Percentiles rank a stretch among this genome's conserved stretches.
Conservation (phyloP, 2,113 vertebrate genomes). For the Epinephelus cyanopodus region DNA sequence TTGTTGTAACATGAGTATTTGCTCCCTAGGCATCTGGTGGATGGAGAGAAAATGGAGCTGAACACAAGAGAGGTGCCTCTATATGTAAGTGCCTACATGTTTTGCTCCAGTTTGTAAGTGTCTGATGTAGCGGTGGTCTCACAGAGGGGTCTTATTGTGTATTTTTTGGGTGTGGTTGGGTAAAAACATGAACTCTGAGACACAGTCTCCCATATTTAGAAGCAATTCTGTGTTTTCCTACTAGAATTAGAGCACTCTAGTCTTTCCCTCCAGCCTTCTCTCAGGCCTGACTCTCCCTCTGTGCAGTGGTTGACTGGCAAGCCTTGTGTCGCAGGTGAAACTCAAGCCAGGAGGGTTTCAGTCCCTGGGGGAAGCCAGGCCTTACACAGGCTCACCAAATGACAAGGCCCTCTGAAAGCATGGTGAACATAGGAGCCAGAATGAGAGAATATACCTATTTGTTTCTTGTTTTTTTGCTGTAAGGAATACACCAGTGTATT, state of each 20-base stretch:
- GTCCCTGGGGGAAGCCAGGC: conserved; percentile 58
- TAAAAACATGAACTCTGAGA: background rate
- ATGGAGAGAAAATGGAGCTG: conserved; percentile 90
- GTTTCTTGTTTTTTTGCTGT: conserved; percentile 10
- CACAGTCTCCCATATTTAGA: background rate
- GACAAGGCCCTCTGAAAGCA: conserved; percentile 33
- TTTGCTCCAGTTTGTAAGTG: background rate
- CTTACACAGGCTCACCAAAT: conserved; percentile 40
- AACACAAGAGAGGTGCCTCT: conserved; percentile 89
- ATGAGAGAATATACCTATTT: conserved; percentile 16
- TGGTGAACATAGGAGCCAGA: background rate
- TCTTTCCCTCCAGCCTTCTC: background rate
- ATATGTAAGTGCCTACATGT: conserved; percentile 87
- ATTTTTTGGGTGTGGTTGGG: background rate
- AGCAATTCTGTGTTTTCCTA: background rate
- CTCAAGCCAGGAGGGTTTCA: conserved; percentile 61
- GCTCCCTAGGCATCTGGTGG: conserved; percentile 78
- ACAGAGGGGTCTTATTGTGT: background rate
- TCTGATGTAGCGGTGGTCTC: background rate
- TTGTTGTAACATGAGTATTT: conserved; percentile 49
- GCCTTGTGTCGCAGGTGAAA: conserved; percentile 74
- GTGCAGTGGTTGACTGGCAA: conserved; percentile 32
- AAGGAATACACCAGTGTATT: background rate
- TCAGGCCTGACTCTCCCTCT: conserved; percentile 9
- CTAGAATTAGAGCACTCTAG: conserved; percentile 14